A percentile compares a stretch with the other conserved stretches of the same genome.
Evolutionary conservation across 1,140 invertebrate genomes (phyloP).

Genomic region (Muscidifurax raptorellus): DNA sequence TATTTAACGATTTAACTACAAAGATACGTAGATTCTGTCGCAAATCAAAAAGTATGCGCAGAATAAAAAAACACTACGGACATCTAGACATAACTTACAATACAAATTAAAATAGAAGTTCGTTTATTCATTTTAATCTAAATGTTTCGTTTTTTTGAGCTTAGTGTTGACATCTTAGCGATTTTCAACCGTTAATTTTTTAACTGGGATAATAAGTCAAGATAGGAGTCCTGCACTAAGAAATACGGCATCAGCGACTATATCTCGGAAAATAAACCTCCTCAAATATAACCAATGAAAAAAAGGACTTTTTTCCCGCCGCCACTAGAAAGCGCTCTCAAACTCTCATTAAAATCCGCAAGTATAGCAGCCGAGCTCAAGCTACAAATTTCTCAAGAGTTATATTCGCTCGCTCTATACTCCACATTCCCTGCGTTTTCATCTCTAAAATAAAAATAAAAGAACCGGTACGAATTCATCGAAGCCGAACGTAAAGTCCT

Average conservation of each 20-base stretch:
- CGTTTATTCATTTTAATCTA: no score
- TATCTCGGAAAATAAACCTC: not conserved
- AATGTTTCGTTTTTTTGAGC: no score
- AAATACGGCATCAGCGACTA: no score
- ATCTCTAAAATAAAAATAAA: not conserved
- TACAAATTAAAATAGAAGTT: no score
- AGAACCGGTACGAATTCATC: not conserved
- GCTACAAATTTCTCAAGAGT: not conserved
- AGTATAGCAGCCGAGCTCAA: not conserved
- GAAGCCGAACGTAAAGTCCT: not conserved
- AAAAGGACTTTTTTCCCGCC: not conserved
- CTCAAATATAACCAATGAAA: not conserved
- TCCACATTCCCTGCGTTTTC: not conserved
- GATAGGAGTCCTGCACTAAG: not conserved
- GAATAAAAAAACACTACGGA: no score
- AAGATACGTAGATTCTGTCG: no score
- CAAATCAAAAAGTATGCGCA: no score
- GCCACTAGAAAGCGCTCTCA: not conserved
- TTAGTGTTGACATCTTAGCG: no score
- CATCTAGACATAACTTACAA: no score
- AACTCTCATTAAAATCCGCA: not conserved
- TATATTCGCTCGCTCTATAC: not conserved
- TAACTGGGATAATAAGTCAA: not conserved
- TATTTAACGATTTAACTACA: no score
- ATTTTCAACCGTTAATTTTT: no score